These are phyloP conservation scores for Craniophora ligustri DNA, from an alignment of 2,888 invertebrate species.

Conservation along the genomic window DNA sequence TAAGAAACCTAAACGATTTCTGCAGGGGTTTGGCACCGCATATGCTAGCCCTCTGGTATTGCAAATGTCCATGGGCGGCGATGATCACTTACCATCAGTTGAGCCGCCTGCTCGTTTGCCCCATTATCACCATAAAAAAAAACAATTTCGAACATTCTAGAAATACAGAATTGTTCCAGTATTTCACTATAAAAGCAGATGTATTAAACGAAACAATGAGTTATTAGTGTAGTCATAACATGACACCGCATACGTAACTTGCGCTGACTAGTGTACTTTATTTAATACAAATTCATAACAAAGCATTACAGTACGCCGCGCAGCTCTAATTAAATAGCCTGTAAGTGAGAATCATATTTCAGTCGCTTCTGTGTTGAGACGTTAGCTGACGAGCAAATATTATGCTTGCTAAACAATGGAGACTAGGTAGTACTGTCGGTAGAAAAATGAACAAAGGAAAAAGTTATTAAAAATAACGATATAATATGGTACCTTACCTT, in stretches of 20 bases:
- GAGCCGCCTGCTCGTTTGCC: no score
- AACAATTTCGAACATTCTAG: neutral
- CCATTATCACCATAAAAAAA: no score
- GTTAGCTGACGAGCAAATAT: slow-evolving; percentile 70
- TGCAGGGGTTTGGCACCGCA: no score
- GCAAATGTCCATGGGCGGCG: no score
- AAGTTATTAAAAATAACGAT: no score
- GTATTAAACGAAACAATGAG: neutral
- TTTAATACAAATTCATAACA: slow-evolving; percentile 37
- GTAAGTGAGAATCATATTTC: slow-evolving; percentile 76
- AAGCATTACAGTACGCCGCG: slow-evolving; percentile 30
- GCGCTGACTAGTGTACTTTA: slow-evolving; percentile 5
- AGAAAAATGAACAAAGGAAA: slow-evolving; percentile 27
- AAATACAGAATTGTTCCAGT: no score
- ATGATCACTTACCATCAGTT: no score
- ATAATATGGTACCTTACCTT: no score
- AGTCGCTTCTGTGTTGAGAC: slow-evolving; percentile 57
- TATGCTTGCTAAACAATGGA: slow-evolving; percentile 67
- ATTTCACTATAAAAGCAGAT: no score
- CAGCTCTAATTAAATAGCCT: slow-evolving; percentile 60
- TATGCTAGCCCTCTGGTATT: no score
- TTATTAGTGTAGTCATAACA: neutral
- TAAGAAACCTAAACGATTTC: no score
- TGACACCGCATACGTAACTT: slow-evolving; percentile 6
- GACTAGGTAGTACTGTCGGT: slow-evolving; percentile 53